Evolutionary conservation across 2,888 invertebrate species (phyloP), one percentile per base, ranked within the genome.

Genomic region (Drosophila anomalata): DNA sequence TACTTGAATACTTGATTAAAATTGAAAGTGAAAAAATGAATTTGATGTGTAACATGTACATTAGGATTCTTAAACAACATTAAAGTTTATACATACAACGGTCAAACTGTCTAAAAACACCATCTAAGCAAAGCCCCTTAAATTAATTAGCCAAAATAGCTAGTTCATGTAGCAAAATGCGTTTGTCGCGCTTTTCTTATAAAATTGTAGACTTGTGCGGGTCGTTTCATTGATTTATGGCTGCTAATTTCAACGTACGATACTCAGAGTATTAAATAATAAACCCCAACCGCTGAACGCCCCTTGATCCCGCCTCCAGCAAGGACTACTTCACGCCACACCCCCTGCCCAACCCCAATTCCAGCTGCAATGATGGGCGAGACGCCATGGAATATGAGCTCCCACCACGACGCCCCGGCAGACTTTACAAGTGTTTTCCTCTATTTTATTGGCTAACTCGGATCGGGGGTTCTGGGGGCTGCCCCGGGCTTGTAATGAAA

Each of bases 191-290:
- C 39, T 61, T 39, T 20, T 48, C 66, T 42, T 24, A 56, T 79
- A 83, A 85, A 84, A 84, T 84, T 84, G 83, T 79, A 70, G 85
- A 79, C 86, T 85, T 85, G 83, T 73, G 78, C 63, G 61, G 79
- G 86, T 83, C 86, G 78, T 84, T 84, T 77, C 83, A 83, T 85
- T 84, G 84, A 84, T 84, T 84, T 84, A 84, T 84, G 85, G 70
- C 79, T 75, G 74, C 81, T 85, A 81, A 84, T 84, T 84, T 84
- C 78, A 72, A 83, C 82, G 78, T 84, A 81, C 77, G 82, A 77
- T 78, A 82, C 71, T 79, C 66, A 81, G 81, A 82, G 82, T 81
- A 84, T 82, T 81, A 84, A 82, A 82, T 82, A 83, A 83, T 80
- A 84, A 83, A 82, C 82, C 85, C 82, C 65, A 80, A 76, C 73